These are phyloP conservation scores for Catagonus wagneri DNA, from an alignment of 2,113 vertebrate species.

Conservation along the genomic window DNA sequence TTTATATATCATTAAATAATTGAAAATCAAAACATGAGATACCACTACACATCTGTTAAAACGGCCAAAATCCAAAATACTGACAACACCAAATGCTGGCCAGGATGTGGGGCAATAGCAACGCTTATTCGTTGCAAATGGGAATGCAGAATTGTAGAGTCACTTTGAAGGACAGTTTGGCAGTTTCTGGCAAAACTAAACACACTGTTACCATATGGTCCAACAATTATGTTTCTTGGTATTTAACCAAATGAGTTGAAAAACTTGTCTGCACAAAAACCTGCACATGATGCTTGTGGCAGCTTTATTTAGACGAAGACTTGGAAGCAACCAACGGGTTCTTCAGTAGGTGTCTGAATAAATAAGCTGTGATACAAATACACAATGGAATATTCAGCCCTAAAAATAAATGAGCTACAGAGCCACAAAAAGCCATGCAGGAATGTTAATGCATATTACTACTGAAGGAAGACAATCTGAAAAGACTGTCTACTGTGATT, in stretches of 20 bases:
- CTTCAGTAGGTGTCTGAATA: not conserved
- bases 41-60: not conserved
- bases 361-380: not conserved
- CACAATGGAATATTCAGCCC: not conserved
- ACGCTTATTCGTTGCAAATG: not conserved
- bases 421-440: not conserved
- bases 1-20: not conserved
- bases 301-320: not conserved
- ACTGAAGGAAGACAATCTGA: not conserved
- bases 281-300: not conserved
- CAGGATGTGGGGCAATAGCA: not conserved
- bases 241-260: not conserved
- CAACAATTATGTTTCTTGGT: not conserved
- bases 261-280: not conserved
- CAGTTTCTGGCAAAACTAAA: conserved; percentile 26
- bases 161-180: not conserved
- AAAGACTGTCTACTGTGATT: not conserved
- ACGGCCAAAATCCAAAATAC: not conserved
- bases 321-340: not conserved
- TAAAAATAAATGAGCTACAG: not conserved
- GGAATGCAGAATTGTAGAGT: not conserved
- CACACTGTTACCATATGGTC: not conserved
- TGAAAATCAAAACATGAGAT: not conserved
- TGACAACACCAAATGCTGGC: not conserved
- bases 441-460: not conserved